These are phyloP conservation scores for Eublepharis macularius DNA, from an alignment of 2,113 vertebrate species.

Conservation along the genomic window DNA sequence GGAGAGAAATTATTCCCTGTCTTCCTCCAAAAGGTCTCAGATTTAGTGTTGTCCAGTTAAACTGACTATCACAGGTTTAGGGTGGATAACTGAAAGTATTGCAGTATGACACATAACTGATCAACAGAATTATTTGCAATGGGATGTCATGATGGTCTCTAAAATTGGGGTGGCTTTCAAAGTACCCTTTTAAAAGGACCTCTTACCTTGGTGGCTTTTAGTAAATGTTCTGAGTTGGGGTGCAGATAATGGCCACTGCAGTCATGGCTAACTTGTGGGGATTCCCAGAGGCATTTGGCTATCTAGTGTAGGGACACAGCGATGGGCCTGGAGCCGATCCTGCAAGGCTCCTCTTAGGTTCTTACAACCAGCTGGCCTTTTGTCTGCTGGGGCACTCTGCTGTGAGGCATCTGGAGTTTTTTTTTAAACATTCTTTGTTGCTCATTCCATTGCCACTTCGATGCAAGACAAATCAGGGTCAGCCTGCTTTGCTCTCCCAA, in stretches of 20 bases:
- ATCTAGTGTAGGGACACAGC: background rate
- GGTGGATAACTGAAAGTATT: no score
- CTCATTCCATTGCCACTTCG: background rate
- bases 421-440: background rate
- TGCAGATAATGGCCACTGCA: no score
- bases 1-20: no score
- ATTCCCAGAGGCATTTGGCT: background rate
- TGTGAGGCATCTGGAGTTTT: background rate
- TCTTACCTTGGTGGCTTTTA: no score
- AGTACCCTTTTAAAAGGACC: no score
- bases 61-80: no score
- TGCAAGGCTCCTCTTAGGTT: background rate
- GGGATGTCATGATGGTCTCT: background rate
- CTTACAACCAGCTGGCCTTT: background rate
- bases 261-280: background rate
- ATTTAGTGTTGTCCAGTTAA: background rate
- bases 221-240: no score
- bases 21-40: no score
- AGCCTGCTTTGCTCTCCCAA: accelerated
- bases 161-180: no score
- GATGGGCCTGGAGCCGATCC: background rate
- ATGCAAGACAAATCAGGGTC: background rate
- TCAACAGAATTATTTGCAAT: background rate
- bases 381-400: background rate
- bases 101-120: background rate